These are phyloP conservation scores for Lepidurus arcticus DNA, from an alignment of 1,140 invertebrate genomes.

Conservation along the genomic window DNA sequence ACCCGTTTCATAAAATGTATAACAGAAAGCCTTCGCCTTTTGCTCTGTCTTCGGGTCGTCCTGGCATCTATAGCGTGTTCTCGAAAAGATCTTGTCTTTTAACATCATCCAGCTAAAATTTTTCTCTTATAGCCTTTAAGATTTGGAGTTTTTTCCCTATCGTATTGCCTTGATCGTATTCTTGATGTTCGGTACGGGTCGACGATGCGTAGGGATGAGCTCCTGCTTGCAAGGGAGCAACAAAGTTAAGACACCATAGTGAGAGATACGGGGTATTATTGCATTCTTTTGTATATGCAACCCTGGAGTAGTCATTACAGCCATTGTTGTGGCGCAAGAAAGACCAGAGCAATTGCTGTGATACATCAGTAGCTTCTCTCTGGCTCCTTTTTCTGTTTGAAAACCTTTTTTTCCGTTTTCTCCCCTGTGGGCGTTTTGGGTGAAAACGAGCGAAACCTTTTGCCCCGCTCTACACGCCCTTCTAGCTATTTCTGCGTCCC, in stretches of 20 bases:
- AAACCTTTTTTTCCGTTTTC: too few relatives aligned
- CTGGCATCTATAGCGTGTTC: not conserved
- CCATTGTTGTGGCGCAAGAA: too few relatives aligned
- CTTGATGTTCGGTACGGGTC: not conserved
- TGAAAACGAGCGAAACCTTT: too few relatives aligned
- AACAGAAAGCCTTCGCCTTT: not conserved
- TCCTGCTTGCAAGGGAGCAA: not conserved
- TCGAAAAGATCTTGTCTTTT: not conserved
- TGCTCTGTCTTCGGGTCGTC: not conserved
- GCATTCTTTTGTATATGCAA: too few relatives aligned
- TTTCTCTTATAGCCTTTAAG: not conserved
- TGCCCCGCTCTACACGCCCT: too few relatives aligned
- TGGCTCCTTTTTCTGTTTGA: too few relatives aligned
- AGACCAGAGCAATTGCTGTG: too few relatives aligned
- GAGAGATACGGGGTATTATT: not conserved
- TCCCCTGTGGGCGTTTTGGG: too few relatives aligned
- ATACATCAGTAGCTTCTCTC: too few relatives aligned
- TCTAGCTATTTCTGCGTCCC: not conserved
- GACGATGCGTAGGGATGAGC: not conserved
- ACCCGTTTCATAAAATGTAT: not conserved
- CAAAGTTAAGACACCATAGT: not conserved
- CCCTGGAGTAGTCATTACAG: too few relatives aligned
- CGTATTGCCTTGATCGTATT: not conserved
- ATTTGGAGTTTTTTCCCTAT: not conserved
- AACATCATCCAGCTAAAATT: not conserved